Evolutionary conservation across 1,140 invertebrate genomes (phyloP).

Genomic region (Zophobas atratus): DNA sequence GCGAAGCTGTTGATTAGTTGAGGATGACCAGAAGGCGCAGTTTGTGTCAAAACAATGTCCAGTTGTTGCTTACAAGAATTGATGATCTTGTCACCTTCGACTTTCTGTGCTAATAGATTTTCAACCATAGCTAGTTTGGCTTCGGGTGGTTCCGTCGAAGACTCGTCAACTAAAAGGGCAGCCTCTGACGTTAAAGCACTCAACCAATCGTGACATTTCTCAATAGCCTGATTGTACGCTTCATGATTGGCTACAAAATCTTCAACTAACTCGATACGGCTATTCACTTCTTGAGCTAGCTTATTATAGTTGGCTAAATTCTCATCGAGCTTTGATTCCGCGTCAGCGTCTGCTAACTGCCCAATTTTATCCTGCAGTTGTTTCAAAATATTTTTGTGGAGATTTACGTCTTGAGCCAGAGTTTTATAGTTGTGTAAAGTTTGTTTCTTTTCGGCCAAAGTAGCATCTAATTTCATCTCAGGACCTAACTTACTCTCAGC

Average conservation of each 20-base stretch:
- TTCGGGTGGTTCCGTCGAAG: conserved; percentile 81
- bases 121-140: conserved; percentile 82
- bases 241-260: conserved; percentile 87
- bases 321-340: conserved; percentile 78
- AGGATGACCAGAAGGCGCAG: conserved; percentile 84
- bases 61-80: conserved; percentile 81
- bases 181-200: conserved; percentile 79
- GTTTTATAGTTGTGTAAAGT: conserved; percentile 83
- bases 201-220: conserved; percentile 82
- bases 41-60: conserved; percentile 83
- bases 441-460: conserved; percentile 88
- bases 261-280: conserved; percentile 78
- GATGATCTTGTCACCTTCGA: conserved; percentile 82
- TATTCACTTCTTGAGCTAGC: conserved; percentile 77
- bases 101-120: conserved; percentile 80
- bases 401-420: conserved; percentile 85
- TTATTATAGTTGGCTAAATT: conserved; percentile 80
- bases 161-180: conserved; percentile 77
- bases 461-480: conserved; percentile 80
- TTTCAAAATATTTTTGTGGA: conserved; percentile 84
- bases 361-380: conserved; percentile 85
- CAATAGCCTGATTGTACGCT: conserved; percentile 84
- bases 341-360: conserved; percentile 82
- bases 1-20: conserved; percentile 83
- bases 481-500: conserved; percentile 79